Base-by-base conservation (phyloP, 1,140 invertebrate species). In the Globodera ellingtonae region DNA sequence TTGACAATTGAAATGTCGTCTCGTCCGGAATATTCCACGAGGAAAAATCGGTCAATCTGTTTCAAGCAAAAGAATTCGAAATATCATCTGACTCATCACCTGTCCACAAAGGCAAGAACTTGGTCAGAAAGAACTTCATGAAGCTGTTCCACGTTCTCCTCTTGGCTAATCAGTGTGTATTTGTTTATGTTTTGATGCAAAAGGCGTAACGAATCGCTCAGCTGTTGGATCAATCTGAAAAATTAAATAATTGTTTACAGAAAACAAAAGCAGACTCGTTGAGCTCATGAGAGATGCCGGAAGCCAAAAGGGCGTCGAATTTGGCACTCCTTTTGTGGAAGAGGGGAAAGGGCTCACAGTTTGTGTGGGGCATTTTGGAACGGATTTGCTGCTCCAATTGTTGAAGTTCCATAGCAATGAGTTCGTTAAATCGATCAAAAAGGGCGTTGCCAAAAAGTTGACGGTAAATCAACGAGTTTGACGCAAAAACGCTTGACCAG, bases 251-350 rank as follows among this genome's bases (percentile, higher is more conserved):
- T 15, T 15, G 18, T 78, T 18, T 18, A n/a, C 18, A 75, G 48
- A 35, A 75, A 46, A 78, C 3, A 21, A 79, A 13, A 18, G 35
- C 62, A 24, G 7, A 81, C 82, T 79, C 84, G 24, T 85, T 46
- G 18, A 85, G 67, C 78, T 85, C 84, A 21, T 83, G 85, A 65
- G 85, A 87, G 21, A 85, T 78, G 67, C 84, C 84, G 13, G 82
- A 80, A 44, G 84, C 84, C 21, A 85, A 72, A 7, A 87, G 78
- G 3, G 70, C 52, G 46, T 85, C 84, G 70, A 85, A 85, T 78
- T 84, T 87, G 48, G 82, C 76, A 44, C 65, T 67, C 24, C 15
- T 72, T 59, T 82, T 84, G 52, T 84, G 83, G 80, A 84, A 84
- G 44, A 84, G 59, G 46, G 84, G 77, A n/a, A 75, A 72, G 3